These are phyloP conservation scores for Bombycilla garrulus DNA, from an alignment of 2,113 vertebrate species.

Conservation along the genomic window DNA sequence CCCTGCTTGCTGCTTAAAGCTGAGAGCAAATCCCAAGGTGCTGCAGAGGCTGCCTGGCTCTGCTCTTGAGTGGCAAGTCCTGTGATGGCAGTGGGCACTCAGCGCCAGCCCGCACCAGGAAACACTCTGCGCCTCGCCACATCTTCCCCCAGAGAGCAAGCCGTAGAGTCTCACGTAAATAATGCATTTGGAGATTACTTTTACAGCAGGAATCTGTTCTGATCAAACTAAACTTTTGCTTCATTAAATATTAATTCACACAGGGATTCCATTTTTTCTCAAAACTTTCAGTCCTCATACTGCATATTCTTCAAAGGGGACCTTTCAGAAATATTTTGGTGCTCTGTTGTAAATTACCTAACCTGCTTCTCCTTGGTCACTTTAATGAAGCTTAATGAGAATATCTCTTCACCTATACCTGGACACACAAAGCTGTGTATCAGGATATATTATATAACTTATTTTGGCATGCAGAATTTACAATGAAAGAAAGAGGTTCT, in stretches of 20 bases:
- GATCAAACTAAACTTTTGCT: background rate
- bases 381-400: conserved; percentile 10
- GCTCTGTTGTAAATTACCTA: background rate
- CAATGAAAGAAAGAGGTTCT: background rate
- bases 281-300: background rate
- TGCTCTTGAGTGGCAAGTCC: background rate
- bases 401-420: background rate
- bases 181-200: background rate
- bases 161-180: rapidly evolving
- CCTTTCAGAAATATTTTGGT: conserved; percentile 21
- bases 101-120: rapidly evolving
- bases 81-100: rapidly evolving
- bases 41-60: background rate
- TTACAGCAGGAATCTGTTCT: background rate
- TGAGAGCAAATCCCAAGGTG: background rate
- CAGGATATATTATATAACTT: background rate
- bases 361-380: background rate
- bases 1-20: background rate
- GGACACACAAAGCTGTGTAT: background rate
- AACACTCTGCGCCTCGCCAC: background rate
- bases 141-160: background rate
- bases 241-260: background rate
- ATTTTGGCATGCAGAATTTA: background rate
- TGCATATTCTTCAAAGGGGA: background rate
- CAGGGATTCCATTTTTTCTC: background rate